Evolutionary conservation across 2,888 invertebrate genomes (phyloP), one percentile per base, ranked within the genome.

Genomic region (Apodemia duryi): DNA sequence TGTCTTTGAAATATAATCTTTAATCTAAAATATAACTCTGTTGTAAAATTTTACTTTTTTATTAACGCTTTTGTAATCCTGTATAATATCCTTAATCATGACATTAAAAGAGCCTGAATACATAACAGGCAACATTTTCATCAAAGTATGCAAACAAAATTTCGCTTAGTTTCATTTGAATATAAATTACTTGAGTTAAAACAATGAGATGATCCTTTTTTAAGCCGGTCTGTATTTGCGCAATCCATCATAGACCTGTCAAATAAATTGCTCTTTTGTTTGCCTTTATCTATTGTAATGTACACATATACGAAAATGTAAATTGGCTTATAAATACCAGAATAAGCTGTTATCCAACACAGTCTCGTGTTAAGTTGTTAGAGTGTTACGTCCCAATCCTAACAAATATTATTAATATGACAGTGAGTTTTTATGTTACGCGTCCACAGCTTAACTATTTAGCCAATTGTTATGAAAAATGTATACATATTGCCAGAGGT

Each of bases 171-270:
- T 57, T 57, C 57, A 57, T 60, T 60, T 60, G 60, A 60, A 60
- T 60, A 60, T 35, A 60, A 60, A 60, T 60, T 60, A 60, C 60
- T 60, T 11, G 60, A 35, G 7, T 60, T 35, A 60, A 60, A 60
- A 60, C 60, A 60, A 60, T 60, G 60, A 60, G 60, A 60, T 60
- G 35, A 60, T 60, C 60, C 57, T 60, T 60, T 60, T 60, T 60
- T 35, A n/a, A 35, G 60, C 35, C 60, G 60, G 35, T 60, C 60
- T 35, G 60, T 60, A 60, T 60, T 35, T 60, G 32, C 35, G 60
- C 60, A 35, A 60, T 60, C 60, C 60, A 60, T 60, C 60, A 60
- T 60, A 60, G 13, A 32, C 35, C 60, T 60, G 60, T 60, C 60
- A 60, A 60, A 60, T 60, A 60, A 60, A 60, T 60, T 60, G 57